These are phyloP conservation scores for Mormyrops attenuatus DNA, from an alignment of 2,797 vertebrate species.

Conservation along the genomic window DNA sequence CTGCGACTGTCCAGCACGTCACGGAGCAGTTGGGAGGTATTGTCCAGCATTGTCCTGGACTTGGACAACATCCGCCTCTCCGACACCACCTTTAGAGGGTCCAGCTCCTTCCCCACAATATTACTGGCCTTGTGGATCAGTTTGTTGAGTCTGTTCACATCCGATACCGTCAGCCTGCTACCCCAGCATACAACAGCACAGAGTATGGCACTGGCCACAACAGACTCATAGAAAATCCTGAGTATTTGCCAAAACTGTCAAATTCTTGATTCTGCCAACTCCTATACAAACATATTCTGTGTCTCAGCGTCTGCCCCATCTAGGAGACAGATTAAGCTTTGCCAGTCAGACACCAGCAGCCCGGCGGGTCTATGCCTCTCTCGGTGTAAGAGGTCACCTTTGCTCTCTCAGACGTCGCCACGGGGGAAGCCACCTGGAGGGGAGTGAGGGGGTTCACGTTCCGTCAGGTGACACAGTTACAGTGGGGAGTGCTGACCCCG, in stretches of 20 bases:
- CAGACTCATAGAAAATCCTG: too few relatives aligned
- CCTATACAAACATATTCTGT: not conserved
- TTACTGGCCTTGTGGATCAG: too few relatives aligned
- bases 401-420: not conserved
- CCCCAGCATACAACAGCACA: too few relatives aligned
- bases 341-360: constrained; percentile 28
- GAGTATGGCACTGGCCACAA: too few relatives aligned
- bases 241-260: not conserved
- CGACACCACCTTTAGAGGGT: too few relatives aligned
- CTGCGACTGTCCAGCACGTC: too few relatives aligned
- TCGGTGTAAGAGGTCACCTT: constrained; percentile 24
- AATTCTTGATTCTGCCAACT: not conserved
- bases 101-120: too few relatives aligned
- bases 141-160: too few relatives aligned
- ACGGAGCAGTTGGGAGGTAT: too few relatives aligned
- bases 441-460: not conserved
- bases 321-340: constrained; percentile 17
- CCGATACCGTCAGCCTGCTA: too few relatives aligned
- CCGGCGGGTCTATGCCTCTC: constrained; percentile 27
- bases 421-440: not conserved
- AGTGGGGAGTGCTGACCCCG: constrained; percentile 41
- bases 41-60: too few relatives aligned
- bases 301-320: constrained; percentile 21
- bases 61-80: too few relatives aligned
- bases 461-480: constrained; percentile 25